Evolutionary conservation across 2,888 invertebrate species (phyloP).

Genomic region (Desoria tigrina): DNA sequence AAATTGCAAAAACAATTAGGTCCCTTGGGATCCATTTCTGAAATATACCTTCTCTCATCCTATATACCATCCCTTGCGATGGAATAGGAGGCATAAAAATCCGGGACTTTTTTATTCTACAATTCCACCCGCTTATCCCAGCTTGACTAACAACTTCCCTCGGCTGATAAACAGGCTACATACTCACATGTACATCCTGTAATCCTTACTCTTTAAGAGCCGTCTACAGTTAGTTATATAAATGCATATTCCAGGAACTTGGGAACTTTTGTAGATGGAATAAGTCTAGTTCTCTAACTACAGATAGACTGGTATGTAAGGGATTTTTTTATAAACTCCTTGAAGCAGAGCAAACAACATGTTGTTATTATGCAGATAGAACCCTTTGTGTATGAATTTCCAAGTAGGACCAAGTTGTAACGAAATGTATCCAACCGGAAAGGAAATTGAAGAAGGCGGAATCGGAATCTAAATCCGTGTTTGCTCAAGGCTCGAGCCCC

Average conservation of each 20-base stretch:
- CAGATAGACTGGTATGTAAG: too few species aligned
- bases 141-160: slow-evolving; percentile 7
- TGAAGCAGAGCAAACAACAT: slow-evolving; percentile 20
- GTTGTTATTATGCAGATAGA: slow-evolving; percentile 10
- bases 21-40: slow-evolving; percentile 51
- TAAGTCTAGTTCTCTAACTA: too few species aligned
- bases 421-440: too few species aligned
- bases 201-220: background rate
- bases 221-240: too few species aligned
- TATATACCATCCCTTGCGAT: background rate
- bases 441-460: too few species aligned
- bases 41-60: slow-evolving; percentile 11
- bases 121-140: background rate
- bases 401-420: background rate
- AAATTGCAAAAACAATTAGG: slow-evolving; percentile 53
- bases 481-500: too few species aligned
- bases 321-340: slow-evolving; percentile 7
- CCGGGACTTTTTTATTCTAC: background rate
- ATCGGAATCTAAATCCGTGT: too few species aligned
- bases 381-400: slow-evolving; percentile 4
- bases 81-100: background rate
- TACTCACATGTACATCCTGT: background rate
- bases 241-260: too few species aligned
- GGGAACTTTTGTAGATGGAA: too few species aligned
- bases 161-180: background rate